Base-by-base conservation (phyloP, 2,113 vertebrate genomes). In the Guaruba guarouba region DNA sequence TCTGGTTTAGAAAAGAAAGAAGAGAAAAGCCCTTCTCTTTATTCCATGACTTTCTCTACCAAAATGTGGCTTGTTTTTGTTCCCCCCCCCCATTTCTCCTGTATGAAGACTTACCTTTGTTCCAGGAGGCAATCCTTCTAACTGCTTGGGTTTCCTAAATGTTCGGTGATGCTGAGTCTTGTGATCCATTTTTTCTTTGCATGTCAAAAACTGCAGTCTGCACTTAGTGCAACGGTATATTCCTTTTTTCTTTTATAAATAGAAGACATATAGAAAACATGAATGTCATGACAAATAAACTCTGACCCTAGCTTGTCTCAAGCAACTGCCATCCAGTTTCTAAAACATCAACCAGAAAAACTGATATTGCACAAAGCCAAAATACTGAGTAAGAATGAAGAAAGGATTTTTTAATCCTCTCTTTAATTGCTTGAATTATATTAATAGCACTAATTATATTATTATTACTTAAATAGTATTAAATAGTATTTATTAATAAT, bases 141-240 rank as follows among this genome's bases (percentile, higher is more conserved):
- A 97, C 78, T 98, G 98, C 96, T 97, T 98, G 49, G 99, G 99
- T 94, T 99, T 99, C 96, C 98, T 98, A 96, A 99, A 99, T 5
- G 99, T 99, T 96, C 99, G 98, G 94, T 99, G 99, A 95, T 99
- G 98, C 27, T 99, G 98, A 95, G 98, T 98, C 96, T 98, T 99
- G 95, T 99, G 99, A 91, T 99, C 99, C 93, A 99, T 93, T 98
- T 99, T 99, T 90, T 99, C 99, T 96, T 99, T 99, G 97, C 98
- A 98, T 6, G 99, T 99, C 95, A 99, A 98, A 97, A 99, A 99
- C 12, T 99, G 99, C 59, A 99, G 97, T 62, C 99, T 97, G 97
- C 99, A 99, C 95, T 99, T 99, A 64, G 99, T 98, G 95, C 99
- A 99, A 82, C 99, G 99, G 96, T 99, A 98, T 95, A 99, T 98